phyloP scores from a whole-genome alignment of 2,797 vertebrate species.

The Molossus molossus region DNA sequence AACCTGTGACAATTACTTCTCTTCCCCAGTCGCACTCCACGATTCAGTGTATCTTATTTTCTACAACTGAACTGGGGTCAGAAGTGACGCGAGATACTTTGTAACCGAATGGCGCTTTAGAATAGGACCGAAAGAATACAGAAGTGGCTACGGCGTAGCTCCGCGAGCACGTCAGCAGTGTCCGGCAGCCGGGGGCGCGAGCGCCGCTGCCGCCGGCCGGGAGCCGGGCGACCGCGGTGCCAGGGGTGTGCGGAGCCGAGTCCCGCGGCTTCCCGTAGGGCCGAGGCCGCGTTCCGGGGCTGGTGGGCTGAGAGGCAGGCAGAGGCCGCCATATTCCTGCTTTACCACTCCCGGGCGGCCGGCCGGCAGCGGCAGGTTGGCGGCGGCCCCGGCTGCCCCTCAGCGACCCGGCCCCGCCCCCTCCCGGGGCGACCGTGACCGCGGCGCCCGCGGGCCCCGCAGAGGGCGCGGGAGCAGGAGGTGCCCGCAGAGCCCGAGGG shows the following conservation, averaged over 20 bases:
- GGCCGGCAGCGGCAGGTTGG: constrained; percentile 87
- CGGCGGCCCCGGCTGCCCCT: background rate
- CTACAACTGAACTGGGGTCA: background rate
- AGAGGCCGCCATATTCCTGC: constrained; percentile 95
- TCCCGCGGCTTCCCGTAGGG: constrained; percentile 77
- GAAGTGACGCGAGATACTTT: constrained; percentile 3
- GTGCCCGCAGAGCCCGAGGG: background rate
- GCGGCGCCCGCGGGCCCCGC: background rate
- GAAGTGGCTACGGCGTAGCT: background rate
- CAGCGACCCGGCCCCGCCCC: background rate
- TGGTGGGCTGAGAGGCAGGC: constrained; percentile 85
- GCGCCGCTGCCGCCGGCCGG: rapidly evolving
- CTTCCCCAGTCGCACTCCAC: background rate
- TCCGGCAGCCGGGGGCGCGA: background rate
- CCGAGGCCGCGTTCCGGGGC: constrained; percentile 89
- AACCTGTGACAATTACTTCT: background rate
- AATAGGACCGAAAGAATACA: background rate
- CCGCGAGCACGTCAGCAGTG: background rate
- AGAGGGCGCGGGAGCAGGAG: constrained; percentile 13
- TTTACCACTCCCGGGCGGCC: constrained; percentile 92
- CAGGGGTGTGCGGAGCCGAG: constrained; percentile 69
- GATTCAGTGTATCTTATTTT: background rate
- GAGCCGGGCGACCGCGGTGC: background rate
- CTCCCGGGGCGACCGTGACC: constrained; percentile 5
- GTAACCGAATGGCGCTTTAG: constrained; percentile 27